These are phyloP conservation scores for Platerodrilus igneus DNA, from an alignment of 2,888 invertebrate genomes.

Conservation along the genomic window DNA sequence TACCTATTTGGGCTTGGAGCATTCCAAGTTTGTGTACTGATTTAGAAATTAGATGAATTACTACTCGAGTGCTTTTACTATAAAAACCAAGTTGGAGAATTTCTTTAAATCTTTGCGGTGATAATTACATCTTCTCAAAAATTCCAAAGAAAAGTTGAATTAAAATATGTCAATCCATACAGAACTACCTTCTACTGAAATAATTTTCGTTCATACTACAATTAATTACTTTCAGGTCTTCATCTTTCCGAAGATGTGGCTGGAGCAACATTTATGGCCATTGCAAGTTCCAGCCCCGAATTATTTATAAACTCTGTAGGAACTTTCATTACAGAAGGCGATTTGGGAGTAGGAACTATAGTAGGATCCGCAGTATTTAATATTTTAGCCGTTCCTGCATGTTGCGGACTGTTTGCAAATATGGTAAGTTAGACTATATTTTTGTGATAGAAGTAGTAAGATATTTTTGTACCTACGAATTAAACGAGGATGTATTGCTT, in stretches of 20 bases:
- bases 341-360: constrained; percentile 71
- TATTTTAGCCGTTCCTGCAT: constrained; percentile 70
- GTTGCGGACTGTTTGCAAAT: constrained; percentile 63
- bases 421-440: constrained; percentile 45
- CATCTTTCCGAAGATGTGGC: constrained; percentile 72
- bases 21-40: no score
- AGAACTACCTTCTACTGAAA: not conserved
- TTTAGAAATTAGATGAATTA: no score
- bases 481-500: no score
- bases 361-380: constrained; percentile 78
- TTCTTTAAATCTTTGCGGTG: no score
- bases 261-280: constrained; percentile 88
- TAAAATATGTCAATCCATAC: no score
- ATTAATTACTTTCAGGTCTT: constrained; percentile 18
- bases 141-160: no score
- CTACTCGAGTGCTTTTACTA: no score
- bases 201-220: constrained; percentile 1
- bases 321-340: constrained; percentile 72
- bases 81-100: no score
- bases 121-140: no score
- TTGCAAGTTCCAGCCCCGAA: constrained; percentile 83
- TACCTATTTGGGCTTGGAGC: no score
- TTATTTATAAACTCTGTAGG: constrained; percentile 81
- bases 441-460: no score
- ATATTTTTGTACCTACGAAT: no score